These are phyloP conservation scores for Ia io DNA, from an alignment of 2,113 vertebrate species.

Conservation along the genomic window DNA sequence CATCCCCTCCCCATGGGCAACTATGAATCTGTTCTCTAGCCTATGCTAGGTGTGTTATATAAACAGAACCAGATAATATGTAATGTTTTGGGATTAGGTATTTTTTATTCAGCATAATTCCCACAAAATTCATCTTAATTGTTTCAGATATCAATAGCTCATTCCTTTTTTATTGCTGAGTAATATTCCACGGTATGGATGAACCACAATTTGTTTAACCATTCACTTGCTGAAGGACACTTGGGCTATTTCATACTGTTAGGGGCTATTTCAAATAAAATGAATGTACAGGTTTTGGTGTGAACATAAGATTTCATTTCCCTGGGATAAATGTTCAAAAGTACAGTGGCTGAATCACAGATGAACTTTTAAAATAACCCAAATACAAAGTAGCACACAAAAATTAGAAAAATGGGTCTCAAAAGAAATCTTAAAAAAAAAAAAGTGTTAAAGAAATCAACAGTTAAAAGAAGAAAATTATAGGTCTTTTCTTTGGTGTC, in stretches of 20 bases:
- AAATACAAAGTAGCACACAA: conserved; percentile 29
- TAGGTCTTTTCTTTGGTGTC: not conserved
- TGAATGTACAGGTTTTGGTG: not conserved
- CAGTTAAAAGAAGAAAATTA: not conserved
- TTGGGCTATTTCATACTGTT: not conserved
- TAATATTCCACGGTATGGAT: not conserved
- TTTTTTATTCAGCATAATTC: not conserved
- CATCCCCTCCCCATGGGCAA: not conserved
- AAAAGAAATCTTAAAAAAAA: conserved; percentile 26
- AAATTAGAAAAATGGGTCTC: not conserved
- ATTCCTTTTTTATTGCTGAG: not conserved
- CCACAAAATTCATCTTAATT: not conserved
- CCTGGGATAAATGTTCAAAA: not conserved
- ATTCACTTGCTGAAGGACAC: not conserved
- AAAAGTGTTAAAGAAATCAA: conserved; percentile 30
- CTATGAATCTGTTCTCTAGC: not conserved
- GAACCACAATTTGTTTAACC: not conserved
- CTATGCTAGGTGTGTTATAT: not conserved
- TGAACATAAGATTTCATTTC: not conserved
- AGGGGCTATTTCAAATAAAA: not conserved
- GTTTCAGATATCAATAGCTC: not conserved
- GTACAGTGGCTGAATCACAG: not conserved
- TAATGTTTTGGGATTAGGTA: not conserved
- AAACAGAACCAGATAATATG: not conserved
- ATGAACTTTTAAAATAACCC: conserved; percentile 5